phyloP scores from a whole-genome alignment of 2,797 vertebrate species.

The Novumbra hubbsi region DNA sequence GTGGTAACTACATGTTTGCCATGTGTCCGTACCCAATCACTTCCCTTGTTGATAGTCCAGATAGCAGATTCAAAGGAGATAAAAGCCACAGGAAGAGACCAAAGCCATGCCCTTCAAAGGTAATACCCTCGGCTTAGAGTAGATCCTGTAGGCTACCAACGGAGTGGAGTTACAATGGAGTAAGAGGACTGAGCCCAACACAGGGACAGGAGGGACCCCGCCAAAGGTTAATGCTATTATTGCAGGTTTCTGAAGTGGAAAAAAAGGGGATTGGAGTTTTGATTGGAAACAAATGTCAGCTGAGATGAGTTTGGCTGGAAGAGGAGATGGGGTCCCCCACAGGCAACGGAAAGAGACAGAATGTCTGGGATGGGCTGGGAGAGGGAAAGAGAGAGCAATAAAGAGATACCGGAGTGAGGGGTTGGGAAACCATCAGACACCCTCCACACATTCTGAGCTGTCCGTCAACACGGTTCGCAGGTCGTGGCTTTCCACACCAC shows the following conservation, averaged over 20 bases:
- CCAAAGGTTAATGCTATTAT: slow-evolving; percentile 74
- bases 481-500: not conserved
- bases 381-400: not conserved
- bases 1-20: not conserved
- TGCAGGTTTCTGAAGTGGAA: slow-evolving; percentile 70
- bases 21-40: not conserved
- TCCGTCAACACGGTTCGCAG: slow-evolving; percentile 26
- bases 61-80: not conserved
- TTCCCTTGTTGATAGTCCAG: not conserved
- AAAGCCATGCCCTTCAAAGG: slow-evolving; percentile 49
- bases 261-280: slow-evolving; percentile 62
- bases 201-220: slow-evolving; percentile 31
- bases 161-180: slow-evolving; percentile 6
- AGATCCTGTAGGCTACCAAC: slow-evolving; percentile 37
- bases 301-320: slow-evolving; percentile 57
- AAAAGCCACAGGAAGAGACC: slow-evolving; percentile 35
- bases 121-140: slow-evolving; percentile 53
- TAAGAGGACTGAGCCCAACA: slow-evolving; percentile 15
- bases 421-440: not conserved
- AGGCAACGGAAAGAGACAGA: slow-evolving; percentile 24
- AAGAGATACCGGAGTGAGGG: slow-evolving; percentile 1
- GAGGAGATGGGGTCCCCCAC: slow-evolving; percentile 25
- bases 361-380: slow-evolving; percentile 11
- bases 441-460: not conserved
- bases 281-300: slow-evolving; percentile 79